Conservation (phyloP, 2,797 vertebrate genomes). For the Amblyraja radiata region DNA sequence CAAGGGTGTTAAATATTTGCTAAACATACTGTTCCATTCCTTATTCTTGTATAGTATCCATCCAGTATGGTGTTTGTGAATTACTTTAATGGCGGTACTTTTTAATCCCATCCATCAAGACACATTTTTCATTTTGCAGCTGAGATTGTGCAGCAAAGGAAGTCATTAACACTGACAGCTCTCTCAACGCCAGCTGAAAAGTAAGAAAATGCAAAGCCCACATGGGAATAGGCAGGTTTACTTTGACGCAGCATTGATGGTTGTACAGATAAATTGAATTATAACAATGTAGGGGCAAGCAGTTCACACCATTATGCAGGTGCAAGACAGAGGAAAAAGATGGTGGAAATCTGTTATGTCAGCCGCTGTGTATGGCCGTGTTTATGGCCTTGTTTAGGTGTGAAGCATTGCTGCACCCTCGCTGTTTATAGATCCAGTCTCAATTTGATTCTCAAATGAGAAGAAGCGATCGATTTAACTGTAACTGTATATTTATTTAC, state of each 20-base stretch:
- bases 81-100: background rate
- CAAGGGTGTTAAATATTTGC: background rate
- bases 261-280: background rate
- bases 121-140: background rate
- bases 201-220: background rate
- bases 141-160: background rate
- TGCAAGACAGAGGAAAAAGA: background rate
- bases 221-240: background rate
- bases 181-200: background rate
- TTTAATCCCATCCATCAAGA: background rate
- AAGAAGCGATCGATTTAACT: background rate
- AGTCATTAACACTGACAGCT: background rate
- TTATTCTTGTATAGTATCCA: background rate
- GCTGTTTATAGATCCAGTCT: background rate
- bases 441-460: background rate
- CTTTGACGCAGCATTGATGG: background rate
- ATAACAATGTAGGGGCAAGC: background rate
- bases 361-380: background rate
- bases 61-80: background rate
- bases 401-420: background rate
- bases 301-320: background rate
- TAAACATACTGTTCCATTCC: background rate
- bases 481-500: background rate
- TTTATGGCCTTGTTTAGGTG: background rate
- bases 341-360: background rate